Conservation (phyloP, 2,113 vertebrate genomes). For the Sitta europaea region DNA sequence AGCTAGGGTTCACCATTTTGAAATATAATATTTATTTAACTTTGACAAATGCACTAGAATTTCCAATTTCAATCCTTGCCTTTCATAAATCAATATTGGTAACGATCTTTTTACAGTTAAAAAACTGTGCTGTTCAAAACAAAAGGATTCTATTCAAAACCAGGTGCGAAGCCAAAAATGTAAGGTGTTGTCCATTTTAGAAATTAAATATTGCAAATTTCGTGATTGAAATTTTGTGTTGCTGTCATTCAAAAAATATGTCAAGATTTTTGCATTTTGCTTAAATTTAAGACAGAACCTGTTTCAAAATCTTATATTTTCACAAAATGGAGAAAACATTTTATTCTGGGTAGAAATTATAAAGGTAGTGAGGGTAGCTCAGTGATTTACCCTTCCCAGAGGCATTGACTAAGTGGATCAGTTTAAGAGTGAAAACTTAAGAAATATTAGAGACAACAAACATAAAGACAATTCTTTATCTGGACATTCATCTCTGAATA, state of each 20-base stretch:
- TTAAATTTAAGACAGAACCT: background rate
- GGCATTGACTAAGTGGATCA: background rate
- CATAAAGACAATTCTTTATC: background rate
- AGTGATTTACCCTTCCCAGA: conserved; percentile 32
- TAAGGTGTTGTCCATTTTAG: background rate
- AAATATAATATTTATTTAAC: background rate
- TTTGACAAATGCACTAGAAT: background rate
- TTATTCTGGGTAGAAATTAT: background rate
- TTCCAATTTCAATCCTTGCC: background rate
- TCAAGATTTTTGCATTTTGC: background rate
- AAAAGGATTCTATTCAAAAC: background rate
- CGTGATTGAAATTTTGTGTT: background rate
- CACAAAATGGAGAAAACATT: background rate
- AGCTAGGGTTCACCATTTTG: background rate
- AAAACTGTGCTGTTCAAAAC: background rate
- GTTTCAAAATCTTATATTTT: background rate
- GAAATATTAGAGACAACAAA: background rate
- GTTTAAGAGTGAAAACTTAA: background rate
- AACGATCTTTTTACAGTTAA: background rate
- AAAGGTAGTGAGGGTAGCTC: background rate
- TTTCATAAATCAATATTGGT: background rate
- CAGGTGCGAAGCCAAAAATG: background rate
- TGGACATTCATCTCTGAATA: background rate
- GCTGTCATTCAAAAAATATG: background rate
- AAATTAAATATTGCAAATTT: background rate